phyloP scores from a whole-genome alignment of 2,113 vertebrate species.

The Eptatretus burgeri region DNA sequence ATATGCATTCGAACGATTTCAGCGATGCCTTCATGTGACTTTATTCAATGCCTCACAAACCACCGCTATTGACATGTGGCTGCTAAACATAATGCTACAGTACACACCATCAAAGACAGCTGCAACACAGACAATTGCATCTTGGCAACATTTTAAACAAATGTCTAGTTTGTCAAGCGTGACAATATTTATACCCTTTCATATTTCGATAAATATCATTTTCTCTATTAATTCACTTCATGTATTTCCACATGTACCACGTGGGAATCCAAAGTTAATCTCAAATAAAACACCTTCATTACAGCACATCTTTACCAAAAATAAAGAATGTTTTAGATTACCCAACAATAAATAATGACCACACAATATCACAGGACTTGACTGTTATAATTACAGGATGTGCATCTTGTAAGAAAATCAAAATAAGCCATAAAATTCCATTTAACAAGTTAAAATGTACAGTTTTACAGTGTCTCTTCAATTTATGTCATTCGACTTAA shows the following conservation, averaged over 20 bases:
- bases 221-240: slow-evolving; percentile 2
- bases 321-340: background rate
- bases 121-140: slow-evolving; percentile 4
- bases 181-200: slow-evolving; percentile 1
- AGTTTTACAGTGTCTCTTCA: slow-evolving; percentile 3
- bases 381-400: background rate
- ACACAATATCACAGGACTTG: slow-evolving; percentile 5
- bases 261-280: too few species aligned
- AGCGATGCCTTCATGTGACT: background rate
- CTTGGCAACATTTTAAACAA: slow-evolving; percentile 5
- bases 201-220: slow-evolving; percentile 3
- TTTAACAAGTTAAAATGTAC: background rate
- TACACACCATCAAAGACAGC: slow-evolving; percentile 4
- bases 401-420: background rate
- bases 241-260: background rate
- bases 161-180: background rate
- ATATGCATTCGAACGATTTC: background rate
- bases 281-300: background rate
- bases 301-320: slow-evolving; percentile 5
- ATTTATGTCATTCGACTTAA: background rate
- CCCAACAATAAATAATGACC: slow-evolving; percentile 6
- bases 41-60: slow-evolving; percentile 5
- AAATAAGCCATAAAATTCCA: background rate
- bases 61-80: slow-evolving; percentile 6
- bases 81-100: slow-evolving; percentile 5